These are phyloP conservation scores for Spilogale gracilis DNA, from an alignment of 2,113 vertebrate genomes.

Conservation along the genomic window DNA sequence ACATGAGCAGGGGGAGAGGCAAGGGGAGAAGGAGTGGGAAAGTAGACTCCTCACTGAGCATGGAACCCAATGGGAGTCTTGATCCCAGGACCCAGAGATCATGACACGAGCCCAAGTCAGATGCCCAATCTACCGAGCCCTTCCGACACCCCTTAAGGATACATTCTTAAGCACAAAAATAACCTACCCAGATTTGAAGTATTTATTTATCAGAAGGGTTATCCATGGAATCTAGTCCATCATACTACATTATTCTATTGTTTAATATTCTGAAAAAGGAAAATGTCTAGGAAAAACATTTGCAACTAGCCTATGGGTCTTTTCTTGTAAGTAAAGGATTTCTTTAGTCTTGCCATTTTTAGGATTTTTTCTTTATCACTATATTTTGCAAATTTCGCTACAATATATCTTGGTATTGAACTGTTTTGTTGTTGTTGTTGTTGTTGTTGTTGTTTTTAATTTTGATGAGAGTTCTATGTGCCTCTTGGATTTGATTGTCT, in stretches of 20 bases:
- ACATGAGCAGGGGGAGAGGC: accelerated
- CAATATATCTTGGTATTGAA: background rate
- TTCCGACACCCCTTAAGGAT: background rate
- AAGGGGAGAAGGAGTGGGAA: accelerated
- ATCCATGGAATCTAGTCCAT: background rate
- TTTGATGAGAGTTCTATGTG: background rate
- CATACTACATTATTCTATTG: background rate
- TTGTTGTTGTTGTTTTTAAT: too few relatives aligned
- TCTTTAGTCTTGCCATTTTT: background rate
- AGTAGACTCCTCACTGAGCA: too few relatives aligned
- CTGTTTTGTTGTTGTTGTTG: background rate
- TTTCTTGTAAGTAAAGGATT: background rate
- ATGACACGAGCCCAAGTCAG: too few relatives aligned
- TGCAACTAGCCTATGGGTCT: background rate
- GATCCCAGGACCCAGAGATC: too few relatives aligned
- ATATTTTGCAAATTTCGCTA: background rate
- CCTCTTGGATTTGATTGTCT: background rate
- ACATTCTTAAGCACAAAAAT: background rate
- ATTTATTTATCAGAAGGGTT: background rate
- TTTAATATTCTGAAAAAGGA: background rate
- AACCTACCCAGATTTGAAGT: background rate
- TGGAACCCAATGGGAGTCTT: too few relatives aligned
- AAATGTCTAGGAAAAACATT: background rate
- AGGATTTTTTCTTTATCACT: background rate
- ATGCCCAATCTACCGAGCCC: too few relatives aligned